Conservation (phyloP, 1,140 invertebrate genomes). For the Cherax quadricarinatus region DNA sequence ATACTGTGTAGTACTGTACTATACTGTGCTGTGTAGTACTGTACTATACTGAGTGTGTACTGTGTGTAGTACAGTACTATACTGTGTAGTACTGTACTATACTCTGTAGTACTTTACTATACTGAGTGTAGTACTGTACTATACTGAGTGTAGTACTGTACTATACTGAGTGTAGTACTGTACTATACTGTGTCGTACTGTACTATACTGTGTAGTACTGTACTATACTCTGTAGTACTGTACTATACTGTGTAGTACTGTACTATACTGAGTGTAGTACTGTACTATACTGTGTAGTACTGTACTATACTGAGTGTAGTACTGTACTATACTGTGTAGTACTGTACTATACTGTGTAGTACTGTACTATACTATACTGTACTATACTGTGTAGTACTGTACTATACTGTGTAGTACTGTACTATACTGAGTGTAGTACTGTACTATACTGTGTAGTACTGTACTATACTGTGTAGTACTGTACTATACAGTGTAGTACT, state of each 20-base stretch:
- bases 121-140: constrained; percentile 72
- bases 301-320: constrained; percentile 68
- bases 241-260: not conserved
- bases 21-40: not conserved
- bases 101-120: constrained; percentile 58
- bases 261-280: constrained; percentile 53
- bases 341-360: constrained; percentile 3
- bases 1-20: not conserved
- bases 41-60: not conserved
- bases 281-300: constrained; percentile 58
- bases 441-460: not conserved
- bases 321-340: constrained; percentile 41
- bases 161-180: constrained; percentile 52
- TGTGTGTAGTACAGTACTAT: not conserved
- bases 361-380: not conserved
- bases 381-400: not conserved
- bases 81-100: not conserved
- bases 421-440: not conserved
- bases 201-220: not conserved
- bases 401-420: not conserved
- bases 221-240: no score
- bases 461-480: not conserved
- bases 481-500: not conserved
- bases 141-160: constrained; percentile 67
- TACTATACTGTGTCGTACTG: constrained; percentile 47